Evolutionary conservation across 2,113 vertebrate genomes (phyloP).

Genomic region (Promerops cafer): DNA sequence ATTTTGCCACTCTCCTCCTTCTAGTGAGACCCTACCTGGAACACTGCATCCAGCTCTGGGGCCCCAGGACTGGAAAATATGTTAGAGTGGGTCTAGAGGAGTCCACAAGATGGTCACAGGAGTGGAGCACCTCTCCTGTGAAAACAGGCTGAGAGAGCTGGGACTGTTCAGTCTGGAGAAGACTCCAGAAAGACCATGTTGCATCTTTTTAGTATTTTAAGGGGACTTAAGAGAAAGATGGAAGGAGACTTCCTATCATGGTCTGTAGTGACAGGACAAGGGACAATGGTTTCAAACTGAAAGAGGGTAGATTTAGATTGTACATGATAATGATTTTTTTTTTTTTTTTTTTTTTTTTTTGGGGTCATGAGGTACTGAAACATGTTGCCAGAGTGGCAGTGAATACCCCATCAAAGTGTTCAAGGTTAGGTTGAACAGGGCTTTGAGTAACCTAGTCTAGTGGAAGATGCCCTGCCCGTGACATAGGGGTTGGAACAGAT

Average conservation of each 20-base stretch:
- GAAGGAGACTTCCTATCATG: neutral
- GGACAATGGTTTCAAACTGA: neutral
- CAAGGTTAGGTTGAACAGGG: neutral
- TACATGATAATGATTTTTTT: neutral
- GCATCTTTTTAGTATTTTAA: neutral
- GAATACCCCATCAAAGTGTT: neutral
- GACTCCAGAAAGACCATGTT: accelerated
- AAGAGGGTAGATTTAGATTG: neutral
- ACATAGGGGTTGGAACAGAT: neutral
- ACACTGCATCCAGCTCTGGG: neutral
- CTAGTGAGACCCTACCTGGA: neutral
- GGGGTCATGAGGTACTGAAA: neutral
- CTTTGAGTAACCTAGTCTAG: neutral
- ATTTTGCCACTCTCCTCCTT: neutral
- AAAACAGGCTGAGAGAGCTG: neutral
- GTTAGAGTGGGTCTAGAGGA: neutral
- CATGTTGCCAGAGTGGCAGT: neutral
- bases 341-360: neutral
- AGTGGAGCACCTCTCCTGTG: neutral
- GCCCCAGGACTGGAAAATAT: neutral
- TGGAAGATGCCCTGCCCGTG: neutral
- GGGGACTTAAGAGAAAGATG: neutral
- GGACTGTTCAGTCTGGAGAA: neutral
- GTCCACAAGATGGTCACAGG: neutral
- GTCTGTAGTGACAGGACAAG: neutral